Evolutionary conservation across 2,113 vertebrate species (phyloP).

Genomic region (Proteles cristata): DNA sequence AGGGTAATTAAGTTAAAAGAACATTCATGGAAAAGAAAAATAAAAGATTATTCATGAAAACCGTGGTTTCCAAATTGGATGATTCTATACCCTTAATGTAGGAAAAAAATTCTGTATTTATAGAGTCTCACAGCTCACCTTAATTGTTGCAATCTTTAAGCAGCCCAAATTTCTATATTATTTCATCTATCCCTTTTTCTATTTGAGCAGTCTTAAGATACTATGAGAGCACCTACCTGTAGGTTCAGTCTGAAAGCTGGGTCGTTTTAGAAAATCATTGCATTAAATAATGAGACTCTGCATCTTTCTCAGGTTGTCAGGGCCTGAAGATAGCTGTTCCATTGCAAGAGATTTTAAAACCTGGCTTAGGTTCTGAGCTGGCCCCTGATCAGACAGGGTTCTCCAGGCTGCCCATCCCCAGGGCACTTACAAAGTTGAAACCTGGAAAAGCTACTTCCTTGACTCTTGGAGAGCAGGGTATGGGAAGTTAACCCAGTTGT

Average conservation of each 20-base stretch:
- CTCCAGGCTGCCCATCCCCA: background rate
- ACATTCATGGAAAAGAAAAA: background rate
- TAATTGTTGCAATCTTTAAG: background rate
- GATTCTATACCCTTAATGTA: background rate
- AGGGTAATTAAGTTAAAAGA: background rate
- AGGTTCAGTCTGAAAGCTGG: background rate
- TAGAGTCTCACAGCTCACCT: background rate
- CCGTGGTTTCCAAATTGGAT: background rate
- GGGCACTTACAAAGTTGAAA: background rate
- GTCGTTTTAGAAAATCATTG: background rate
- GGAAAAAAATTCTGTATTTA: slow-evolving; percentile 1
- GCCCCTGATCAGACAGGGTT: background rate
- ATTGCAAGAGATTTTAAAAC: slow-evolving; percentile 32
- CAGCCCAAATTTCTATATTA: background rate
- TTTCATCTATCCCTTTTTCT: background rate
- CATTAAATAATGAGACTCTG: background rate
- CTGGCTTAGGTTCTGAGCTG: background rate
- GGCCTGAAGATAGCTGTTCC: background rate
- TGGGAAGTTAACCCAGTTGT: background rate
- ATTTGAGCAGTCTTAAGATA: background rate
- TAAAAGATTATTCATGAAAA: background rate
- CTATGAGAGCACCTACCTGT: background rate
- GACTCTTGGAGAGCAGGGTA: background rate
- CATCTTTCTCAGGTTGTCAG: background rate
- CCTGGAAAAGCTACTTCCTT: background rate